Conservation (phyloP, 2,797 vertebrate genomes). For the Pantherophis vulpinus region DNA sequence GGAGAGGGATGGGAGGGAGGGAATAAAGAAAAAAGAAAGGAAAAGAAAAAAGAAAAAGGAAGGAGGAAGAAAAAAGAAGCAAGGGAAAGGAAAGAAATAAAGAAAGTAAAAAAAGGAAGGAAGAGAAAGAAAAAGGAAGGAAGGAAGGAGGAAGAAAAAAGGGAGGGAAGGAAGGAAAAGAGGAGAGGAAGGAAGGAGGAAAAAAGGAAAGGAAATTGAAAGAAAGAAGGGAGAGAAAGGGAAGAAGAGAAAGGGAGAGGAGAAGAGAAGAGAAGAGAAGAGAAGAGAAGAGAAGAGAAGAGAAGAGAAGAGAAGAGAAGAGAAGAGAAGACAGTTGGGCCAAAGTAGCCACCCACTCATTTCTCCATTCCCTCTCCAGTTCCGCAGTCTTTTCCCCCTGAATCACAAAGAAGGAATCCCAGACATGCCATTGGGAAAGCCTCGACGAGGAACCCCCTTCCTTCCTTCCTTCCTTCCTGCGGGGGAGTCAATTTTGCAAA, state of each 20-base stretch:
- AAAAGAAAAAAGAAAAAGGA: no score
- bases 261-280: rapidly evolving
- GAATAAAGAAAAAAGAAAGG: no score
- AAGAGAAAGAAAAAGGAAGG: neutral
- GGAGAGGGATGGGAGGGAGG: no score
- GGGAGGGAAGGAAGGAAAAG: no score
- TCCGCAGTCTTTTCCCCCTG: neutral
- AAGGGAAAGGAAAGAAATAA: no score
- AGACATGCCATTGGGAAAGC: neutral
- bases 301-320: neutral
- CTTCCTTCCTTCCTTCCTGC: neutral
- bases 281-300: neutral
- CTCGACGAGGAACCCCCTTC: neutral
- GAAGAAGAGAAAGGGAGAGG: no score
- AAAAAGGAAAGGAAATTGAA: no score
- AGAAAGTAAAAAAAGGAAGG: neutral
- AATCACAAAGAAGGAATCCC: neutral
- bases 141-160: neutral
- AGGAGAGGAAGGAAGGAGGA: no score
- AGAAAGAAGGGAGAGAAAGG: no score
- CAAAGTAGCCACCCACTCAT: neutral
- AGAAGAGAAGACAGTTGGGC: neutral
- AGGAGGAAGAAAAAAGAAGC: no score
- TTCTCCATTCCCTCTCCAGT: neutral
- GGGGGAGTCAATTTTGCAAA: neutral